Percentiles rank a stretch among this genome's conserved stretches.
These are phyloP conservation scores for Campylomormyrus numenius DNA, from an alignment of 2,113 vertebrate genomes.

Conservation along the genomic window DNA sequence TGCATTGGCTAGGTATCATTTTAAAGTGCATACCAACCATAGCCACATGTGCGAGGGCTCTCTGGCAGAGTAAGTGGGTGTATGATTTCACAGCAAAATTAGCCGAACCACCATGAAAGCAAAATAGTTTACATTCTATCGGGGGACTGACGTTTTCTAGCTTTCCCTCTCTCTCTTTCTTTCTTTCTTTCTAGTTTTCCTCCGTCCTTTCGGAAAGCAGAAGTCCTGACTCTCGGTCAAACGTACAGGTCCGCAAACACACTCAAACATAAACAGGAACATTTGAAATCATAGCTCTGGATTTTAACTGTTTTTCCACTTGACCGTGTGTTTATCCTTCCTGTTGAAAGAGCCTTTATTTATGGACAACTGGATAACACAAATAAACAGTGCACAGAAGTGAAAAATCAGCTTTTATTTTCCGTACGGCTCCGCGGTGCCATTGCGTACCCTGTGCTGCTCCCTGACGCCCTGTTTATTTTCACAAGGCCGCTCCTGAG, in stretches of 20 bases:
- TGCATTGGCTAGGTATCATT: constrained; percentile 10
- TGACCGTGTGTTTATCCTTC: constrained; percentile 88
- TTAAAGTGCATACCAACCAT: constrained; percentile 14
- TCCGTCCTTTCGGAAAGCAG: constrained; percentile 31
- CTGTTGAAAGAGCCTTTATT: constrained; percentile 87
- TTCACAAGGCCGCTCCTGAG: constrained; percentile 80
- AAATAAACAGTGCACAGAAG: constrained; percentile 88
- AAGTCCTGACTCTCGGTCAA: constrained; percentile 32
- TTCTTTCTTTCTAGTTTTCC: constrained; percentile 12
- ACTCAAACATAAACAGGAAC: constrained; percentile 92
- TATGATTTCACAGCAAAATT: constrained; percentile 28
- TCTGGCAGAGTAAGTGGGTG: constrained; percentile 14
- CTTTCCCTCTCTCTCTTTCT: background rate
- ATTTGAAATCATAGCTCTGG: constrained; percentile 77
- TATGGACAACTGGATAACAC: constrained; percentile 87
- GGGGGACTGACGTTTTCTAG: background rate
- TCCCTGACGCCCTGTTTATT: constrained; percentile 99
- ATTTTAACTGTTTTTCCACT: constrained; percentile 79
- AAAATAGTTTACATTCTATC: constrained; percentile 42
- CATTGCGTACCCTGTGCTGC: constrained; percentile 83
- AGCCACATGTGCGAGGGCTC: constrained; percentile 5
- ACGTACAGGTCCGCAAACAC: constrained; percentile 65
- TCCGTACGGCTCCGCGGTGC: constrained; percentile 83
- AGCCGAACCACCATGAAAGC: constrained; percentile 36
- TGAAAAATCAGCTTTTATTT: constrained; percentile 96